Evolutionary conservation across 2,113 vertebrate genomes (phyloP), one percentile per base, ranked within the genome.

Genomic region (Carassius carassius): DNA sequence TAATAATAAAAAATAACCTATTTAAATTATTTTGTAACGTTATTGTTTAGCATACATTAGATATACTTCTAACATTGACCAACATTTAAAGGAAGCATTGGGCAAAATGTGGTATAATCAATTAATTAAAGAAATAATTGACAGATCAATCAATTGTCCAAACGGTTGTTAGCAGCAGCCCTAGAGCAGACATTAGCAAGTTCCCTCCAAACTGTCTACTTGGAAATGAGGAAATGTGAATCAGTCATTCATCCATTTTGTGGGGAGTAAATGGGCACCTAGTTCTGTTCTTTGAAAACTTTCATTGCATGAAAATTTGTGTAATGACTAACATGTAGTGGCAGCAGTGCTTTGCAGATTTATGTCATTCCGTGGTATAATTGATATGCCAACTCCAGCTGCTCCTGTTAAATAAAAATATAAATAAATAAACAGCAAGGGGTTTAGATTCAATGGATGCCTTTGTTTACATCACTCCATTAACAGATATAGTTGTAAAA

Each of bases 381-480:
- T 79, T 79, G 58, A 79, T 79, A 63, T 25, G 58, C 35, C 77
- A 79, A 79, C 77, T 25, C 77, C 58, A 79, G 77, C 77, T 79
- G 58, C 77, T 47, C 77, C 60, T 63, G 58, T 79, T 63, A 63
- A 79, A 80, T 80, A 80, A 80, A 80, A 80, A 80, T 80, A 63
- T 80, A 65, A 80, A 80, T 78, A 79, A 79, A 63, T 65, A 79
- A 23, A 41, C 35, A 63, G 78, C 58, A 25, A n/a, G 35, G 78
- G 63, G 58, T 80, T 16, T 11, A 19, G 58, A 80, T 47, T 80
- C 78, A 65, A 80, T 80, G 58, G 78, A 47, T 63, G 35, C n/a
- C 56, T 63, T 63, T 47, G 19, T 78, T 56, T 78, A 79, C 58
- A 63, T 62, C 32, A 62, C 11, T 79, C 58, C 60, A 47, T 65